Conservation (phyloP, 2,113 vertebrate genomes). For the Nothocercus nigrocapillus region DNA sequence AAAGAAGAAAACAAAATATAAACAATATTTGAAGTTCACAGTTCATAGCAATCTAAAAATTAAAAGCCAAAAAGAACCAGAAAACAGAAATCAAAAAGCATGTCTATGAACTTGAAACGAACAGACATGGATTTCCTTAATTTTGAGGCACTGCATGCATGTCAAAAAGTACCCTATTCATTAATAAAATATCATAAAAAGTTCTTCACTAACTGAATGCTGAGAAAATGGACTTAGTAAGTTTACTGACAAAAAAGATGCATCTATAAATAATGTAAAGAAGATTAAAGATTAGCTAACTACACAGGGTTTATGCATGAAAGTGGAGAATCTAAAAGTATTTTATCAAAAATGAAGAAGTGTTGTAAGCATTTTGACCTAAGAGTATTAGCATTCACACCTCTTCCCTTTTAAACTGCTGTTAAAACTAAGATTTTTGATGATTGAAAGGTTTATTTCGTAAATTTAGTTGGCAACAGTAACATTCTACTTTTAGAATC, state of each 20-base stretch:
- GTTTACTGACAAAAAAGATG: neutral
- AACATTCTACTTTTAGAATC: neutral
- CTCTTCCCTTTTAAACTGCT: neutral
- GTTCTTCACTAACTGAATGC: neutral
- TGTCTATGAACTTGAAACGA: neutral
- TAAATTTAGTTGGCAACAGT: neutral
- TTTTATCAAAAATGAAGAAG: neutral
- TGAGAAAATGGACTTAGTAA: neutral
- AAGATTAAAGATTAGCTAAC: neutral
- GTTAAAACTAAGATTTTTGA: neutral
- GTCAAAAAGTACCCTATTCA: neutral
- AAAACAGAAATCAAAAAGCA: neutral
- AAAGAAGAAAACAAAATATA: neutral
- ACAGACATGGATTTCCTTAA: neutral
- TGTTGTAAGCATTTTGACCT: neutral
- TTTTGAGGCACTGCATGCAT: neutral
- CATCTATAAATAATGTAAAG: neutral
- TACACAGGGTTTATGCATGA: neutral
- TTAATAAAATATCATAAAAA: neutral
- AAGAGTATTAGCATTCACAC: neutral
- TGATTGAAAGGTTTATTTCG: neutral
- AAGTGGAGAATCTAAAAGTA: neutral
- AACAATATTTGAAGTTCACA: neutral
- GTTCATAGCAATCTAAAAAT: neutral
- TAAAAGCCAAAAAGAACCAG: neutral